Conservation (phyloP, 2,113 vertebrate species). For the Phrynosoma platyrhinos region DNA sequence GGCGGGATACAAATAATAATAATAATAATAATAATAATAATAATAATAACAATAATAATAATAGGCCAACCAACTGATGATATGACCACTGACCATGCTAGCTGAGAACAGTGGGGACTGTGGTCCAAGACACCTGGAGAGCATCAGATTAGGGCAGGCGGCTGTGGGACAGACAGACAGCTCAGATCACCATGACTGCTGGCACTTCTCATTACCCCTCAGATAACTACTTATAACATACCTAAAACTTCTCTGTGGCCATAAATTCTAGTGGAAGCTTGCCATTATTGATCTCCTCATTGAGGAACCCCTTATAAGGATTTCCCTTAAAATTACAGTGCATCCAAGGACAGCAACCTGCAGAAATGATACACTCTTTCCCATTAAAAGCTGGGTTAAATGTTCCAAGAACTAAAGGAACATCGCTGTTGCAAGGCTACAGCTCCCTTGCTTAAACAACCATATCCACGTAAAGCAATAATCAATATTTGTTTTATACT, state of each 20-base stretch:
- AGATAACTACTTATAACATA: too few species aligned
- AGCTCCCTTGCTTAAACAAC: conserved; percentile 2
- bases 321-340: background rate
- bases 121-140: background rate
- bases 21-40: too few species aligned
- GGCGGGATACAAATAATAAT: too few species aligned
- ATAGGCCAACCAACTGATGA: background rate
- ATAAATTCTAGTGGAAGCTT: background rate
- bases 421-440: background rate
- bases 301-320: background rate
- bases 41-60: too few species aligned
- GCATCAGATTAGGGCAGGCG: background rate
- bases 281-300: background rate
- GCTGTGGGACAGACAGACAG: too few species aligned
- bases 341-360: background rate
- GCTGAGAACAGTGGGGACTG: background rate
- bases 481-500: background rate
- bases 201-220: background rate
- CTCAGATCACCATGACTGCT: background rate
- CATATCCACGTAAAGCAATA: conserved; percentile 2
- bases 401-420: background rate
- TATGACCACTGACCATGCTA: background rate
- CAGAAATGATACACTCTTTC: background rate
- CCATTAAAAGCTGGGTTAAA: background rate
- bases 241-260: background rate